These are phyloP conservation scores for Bombus superbus DNA, from an alignment of 1,140 invertebrate species.

Conservation along the genomic window DNA sequence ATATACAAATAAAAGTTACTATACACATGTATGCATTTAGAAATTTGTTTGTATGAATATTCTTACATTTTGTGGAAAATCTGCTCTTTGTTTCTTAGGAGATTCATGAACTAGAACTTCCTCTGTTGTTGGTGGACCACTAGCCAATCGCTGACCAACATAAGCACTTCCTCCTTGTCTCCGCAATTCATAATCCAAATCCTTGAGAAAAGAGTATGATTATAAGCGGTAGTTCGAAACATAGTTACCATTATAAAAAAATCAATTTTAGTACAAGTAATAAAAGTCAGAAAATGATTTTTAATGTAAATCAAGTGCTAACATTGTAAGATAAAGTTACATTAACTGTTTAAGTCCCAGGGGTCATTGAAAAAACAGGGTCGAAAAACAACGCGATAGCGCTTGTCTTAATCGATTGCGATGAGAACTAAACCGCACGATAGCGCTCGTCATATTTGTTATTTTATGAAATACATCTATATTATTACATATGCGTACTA, in stretches of 20 bases:
- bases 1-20: neutral
- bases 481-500: too few species aligned
- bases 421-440: too few species aligned
- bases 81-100: slow-evolving; percentile 79
- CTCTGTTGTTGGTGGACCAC: slow-evolving; percentile 82
- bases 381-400: too few species aligned
- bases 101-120: slow-evolving; percentile 82
- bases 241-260: too few species aligned
- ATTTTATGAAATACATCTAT: too few species aligned
- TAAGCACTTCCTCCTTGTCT: slow-evolving; percentile 89
- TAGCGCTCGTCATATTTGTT: too few species aligned
- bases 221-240: neutral
- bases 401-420: too few species aligned
- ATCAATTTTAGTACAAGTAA: neutral
- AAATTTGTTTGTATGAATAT: slow-evolving; percentile 8
- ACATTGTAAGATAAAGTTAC: neutral
- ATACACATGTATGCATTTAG: neutral
- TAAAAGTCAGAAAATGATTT: neutral
- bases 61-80: slow-evolving; percentile 72
- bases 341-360: neutral
- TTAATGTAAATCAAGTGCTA: neutral
- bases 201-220: slow-evolving; percentile 77
- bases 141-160: slow-evolving; percentile 90
- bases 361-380: too few species aligned
- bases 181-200: slow-evolving; percentile 92